phyloP scores from a whole-genome alignment of 1,140 invertebrate genomes.

The Drosophila gunungcola region DNA sequence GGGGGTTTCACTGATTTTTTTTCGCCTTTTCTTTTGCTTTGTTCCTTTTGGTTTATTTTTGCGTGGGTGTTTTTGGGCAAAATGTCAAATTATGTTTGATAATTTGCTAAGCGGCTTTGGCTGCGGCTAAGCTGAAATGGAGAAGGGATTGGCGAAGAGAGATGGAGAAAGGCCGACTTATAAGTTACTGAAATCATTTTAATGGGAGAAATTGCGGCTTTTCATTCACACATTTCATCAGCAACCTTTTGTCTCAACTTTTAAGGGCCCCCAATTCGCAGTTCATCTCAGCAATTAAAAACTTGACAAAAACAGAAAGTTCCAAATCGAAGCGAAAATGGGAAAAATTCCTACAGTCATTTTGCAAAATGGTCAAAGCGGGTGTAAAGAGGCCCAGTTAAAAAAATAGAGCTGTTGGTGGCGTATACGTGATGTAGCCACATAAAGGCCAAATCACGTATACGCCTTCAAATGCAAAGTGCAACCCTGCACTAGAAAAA shows the following conservation, averaged over 20 bases:
- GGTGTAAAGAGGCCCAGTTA: neutral
- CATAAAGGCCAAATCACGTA: neutral
- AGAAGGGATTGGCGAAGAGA: neutral
- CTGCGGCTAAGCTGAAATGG: slow-evolving; percentile 18
- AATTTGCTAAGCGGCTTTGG: slow-evolving; percentile 41
- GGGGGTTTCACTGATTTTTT: neutral
- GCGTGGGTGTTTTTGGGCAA: neutral
- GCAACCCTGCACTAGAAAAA: too few species aligned
- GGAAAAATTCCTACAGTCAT: neutral
- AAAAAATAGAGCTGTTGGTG: neutral
- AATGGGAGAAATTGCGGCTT: neutral
- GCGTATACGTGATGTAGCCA: neutral
- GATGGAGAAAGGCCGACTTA: neutral
- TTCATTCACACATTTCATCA: neutral
- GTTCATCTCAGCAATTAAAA: slow-evolving; percentile 13
- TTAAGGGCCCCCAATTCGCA: neutral
- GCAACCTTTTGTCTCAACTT: neutral
- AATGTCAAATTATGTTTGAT: slow-evolving; percentile 47
- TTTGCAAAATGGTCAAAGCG: neutral
- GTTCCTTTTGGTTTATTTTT: neutral
- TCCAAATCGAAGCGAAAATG: neutral
- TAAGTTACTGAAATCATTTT: neutral
- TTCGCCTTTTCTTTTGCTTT: too few species aligned
- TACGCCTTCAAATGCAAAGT: neutral
- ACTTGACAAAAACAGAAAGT: neutral